Base-by-base conservation (phyloP, 2,797 vertebrate species). In the Sparidentex hasta region DNA sequence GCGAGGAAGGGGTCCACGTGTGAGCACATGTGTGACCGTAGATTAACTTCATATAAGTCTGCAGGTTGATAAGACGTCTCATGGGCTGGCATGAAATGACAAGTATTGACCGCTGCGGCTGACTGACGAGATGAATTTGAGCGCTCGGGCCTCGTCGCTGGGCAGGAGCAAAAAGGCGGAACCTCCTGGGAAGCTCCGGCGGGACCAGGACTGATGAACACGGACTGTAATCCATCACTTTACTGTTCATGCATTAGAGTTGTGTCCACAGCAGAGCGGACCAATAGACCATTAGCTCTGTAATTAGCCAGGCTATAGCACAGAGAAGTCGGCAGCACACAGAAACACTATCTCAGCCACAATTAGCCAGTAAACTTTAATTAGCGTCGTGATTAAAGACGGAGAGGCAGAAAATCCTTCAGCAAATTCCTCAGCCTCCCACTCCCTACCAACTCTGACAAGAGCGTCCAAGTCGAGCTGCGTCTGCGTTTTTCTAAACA, bases 311-410 rank as follows among this genome's bases (percentile, higher is more conserved):
- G 71, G 80, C 76, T 70, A 68, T 68, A 87, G 83, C 78, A 81
- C 66, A 77, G 74, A 83, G 76, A 82, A 67, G 81, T 75, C 80
- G 78, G 80, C 78, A 85, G 73, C 80, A 51, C 55, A 81, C 74
- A 93, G 84, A 92, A 91, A 90, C 86, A 91, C 91, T 85, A 85
- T 87, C 92, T 85, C 90, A 88, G 86, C 89, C 88, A 89, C 93
- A 94, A 94, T 94, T 94, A 94, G 91, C 87, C 84, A 89, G 90
- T 89, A 93, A 91, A 94, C 89, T 93, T 95, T 94, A 94, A 95
- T 95, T 94, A 94, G 94, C 83, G 65, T 77, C 57, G 80, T 92
- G 90, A 95, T 93, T 92, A 91, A 92, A 92, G 88, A 91, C 72
- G 66, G 69, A 84, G 77, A 89, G 85, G 90, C 86, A 93, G 88